Evolutionary conservation across 2,797 vertebrate genomes (phyloP).

Genomic region (Muscicapa comitata): DNA sequence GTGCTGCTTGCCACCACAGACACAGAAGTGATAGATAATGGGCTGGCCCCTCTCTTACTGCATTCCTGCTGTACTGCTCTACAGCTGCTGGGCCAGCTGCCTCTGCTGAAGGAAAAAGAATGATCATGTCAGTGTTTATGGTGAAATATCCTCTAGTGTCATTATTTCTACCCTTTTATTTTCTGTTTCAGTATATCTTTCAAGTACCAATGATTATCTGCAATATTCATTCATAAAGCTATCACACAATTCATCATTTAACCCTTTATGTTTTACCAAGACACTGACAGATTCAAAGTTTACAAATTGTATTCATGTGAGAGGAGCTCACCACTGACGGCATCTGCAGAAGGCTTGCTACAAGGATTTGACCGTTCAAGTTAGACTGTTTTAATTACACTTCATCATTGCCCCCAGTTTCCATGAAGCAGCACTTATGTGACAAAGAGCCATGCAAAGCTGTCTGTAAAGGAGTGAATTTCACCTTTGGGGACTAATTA

Average conservation of each 20-base stretch:
- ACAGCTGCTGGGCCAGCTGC: background rate
- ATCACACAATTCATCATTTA: background rate
- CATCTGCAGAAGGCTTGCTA: background rate
- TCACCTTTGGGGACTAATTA: slow-evolving; percentile 50
- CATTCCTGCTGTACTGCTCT: background rate
- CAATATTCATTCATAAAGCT: background rate
- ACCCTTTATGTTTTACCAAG: background rate
- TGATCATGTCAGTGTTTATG: background rate
- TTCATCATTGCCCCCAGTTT: background rate
- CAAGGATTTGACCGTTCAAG: background rate
- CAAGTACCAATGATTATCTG: background rate
- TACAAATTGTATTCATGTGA: background rate
- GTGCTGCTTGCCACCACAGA: background rate
- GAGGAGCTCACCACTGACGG: background rate
- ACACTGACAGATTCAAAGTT: background rate
- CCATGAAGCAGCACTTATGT: background rate
- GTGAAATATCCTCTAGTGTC: background rate
- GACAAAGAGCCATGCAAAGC: slow-evolving; percentile 11
- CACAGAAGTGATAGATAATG: background rate
- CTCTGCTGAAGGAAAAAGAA: background rate
- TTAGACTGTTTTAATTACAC: background rate
- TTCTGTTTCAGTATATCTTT: background rate
- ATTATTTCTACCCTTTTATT: background rate
- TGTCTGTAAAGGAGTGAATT: background rate
- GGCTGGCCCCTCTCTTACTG: background rate